Base-by-base conservation (phyloP, 2,797 vertebrate genomes). In the Rhabdophis nuchalis region DNA sequence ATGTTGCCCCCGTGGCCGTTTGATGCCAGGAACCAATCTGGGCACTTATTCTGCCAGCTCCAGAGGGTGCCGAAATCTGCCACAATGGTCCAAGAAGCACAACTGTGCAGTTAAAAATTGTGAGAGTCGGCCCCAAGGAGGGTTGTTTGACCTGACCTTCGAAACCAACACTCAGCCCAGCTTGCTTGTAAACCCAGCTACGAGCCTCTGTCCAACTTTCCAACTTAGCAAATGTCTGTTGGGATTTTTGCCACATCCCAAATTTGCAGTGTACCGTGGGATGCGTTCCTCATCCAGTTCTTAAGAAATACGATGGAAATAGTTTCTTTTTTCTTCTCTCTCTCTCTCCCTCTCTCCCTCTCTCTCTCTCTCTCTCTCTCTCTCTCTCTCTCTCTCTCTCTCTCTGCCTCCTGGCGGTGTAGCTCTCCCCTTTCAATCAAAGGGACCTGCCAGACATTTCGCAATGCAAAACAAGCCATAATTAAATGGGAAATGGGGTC, bases 121-220 rank as follows among this genome's bases (percentile, higher is more conserved):
- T 50, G 82, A 92, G 7, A 9, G 32, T 46, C 25, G 72, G 72
- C 72, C 72, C 46, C 36, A 11, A 1, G 9, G 36, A 77, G 72
- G 11, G 36, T 25, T 11, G 72, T 25, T 92, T 91, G 94, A 89
- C 92, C 94, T 91, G 86, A 0, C 90, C 92, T 56, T 85, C 93
- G 91, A 93, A 95, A 93, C 52, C 12, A 92, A 89, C 92, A 91
- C 91, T 89, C 85, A 54, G 27, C 72, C 60, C 89, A 90, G 89
- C 92, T 0, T 5, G 5, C 93, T 94, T 95, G 95, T 96, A 95
- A 96, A 90, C 92, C 93, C 95, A 94, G 56, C 95, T 92, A 91
- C 89, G 90, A 92, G 86, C 56, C 72, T 94, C 93, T 87, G 94
- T 87, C 57, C 94, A 82, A 89, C 94, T 94, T 95, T 95, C 94